Evolutionary conservation across 2,113 vertebrate species (phyloP).

Genomic region (Rissa tridactyla): DNA sequence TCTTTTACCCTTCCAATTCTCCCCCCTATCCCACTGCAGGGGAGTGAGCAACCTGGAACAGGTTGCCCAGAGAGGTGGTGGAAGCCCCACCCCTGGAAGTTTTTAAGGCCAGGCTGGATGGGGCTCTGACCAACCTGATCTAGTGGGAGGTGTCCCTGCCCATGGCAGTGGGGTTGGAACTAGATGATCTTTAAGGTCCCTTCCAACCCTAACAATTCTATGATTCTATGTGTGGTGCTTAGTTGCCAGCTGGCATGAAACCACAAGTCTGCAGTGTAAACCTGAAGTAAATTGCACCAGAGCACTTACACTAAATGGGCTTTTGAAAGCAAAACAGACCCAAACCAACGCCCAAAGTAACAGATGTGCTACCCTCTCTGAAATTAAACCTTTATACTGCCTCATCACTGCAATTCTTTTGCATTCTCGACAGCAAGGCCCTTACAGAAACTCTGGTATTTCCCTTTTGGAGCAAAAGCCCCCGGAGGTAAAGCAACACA

Average conservation of each 20-base stretch:
- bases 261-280: not conserved
- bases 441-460: not conserved
- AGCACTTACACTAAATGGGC: not conserved
- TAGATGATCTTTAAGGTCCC: no score
- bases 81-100: no score
- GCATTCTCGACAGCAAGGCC: not conserved
- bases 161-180: no score
- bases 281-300: not conserved
- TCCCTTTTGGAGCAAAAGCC: not conserved
- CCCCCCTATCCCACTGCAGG: fast-evolving
- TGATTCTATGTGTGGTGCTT: not conserved
- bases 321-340: not conserved
- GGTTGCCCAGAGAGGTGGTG: no score
- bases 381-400: not conserved
- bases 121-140: no score
- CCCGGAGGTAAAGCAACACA: not conserved
- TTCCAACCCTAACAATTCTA: no score
- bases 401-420: not conserved
- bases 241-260: not conserved
- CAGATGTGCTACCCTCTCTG: not conserved
- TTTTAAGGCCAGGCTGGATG: no score
- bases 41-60: not conserved
- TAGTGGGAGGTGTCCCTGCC: no score
- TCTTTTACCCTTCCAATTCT: not conserved
- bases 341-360: not conserved